Conservation (phyloP, 2,888 invertebrate genomes). For the Drosophila aldrichi region DNA sequence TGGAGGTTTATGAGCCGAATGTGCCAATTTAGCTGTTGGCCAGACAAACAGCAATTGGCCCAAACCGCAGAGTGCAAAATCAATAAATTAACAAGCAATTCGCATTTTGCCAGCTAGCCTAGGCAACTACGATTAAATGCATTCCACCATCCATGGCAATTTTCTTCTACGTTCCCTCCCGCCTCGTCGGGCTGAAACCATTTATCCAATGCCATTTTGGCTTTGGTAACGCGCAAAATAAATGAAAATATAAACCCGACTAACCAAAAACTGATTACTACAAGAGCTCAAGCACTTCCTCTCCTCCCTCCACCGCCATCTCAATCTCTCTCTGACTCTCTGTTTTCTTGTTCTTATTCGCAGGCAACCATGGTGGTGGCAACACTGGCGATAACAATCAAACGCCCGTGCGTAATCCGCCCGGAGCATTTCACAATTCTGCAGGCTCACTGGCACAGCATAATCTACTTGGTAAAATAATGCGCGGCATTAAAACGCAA, state of each 20-base stretch:
- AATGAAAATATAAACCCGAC: slow-evolving; percentile 78
- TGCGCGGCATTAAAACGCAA: slow-evolving; percentile 85
- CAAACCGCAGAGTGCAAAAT: slow-evolving; percentile 36
- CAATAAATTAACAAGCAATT: slow-evolving; percentile 44
- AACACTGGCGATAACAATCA: slow-evolving; percentile 84
- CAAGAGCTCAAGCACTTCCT: slow-evolving; percentile 38
- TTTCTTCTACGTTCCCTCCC: slow-evolving; percentile 36
- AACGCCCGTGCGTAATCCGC: slow-evolving; percentile 85
- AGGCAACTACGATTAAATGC: slow-evolving; percentile 62
- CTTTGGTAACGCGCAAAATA: slow-evolving; percentile 65
- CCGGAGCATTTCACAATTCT: slow-evolving; percentile 85
- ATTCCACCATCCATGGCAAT: slow-evolving; percentile 51
- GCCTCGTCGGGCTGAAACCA: slow-evolving; percentile 3
- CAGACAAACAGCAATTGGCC: slow-evolving; percentile 35
- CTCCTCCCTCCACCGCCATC: slow-evolving; percentile 1
- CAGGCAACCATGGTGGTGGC: slow-evolving; percentile 72
- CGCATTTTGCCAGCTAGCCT: background rate
- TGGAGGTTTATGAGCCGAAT: slow-evolving; percentile 9
- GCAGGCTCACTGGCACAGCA: slow-evolving; percentile 83
- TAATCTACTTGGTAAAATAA: slow-evolving; percentile 84
- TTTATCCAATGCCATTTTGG: slow-evolving; percentile 60
- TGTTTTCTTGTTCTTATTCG: slow-evolving; percentile 29
- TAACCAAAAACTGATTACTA: slow-evolving; percentile 78
- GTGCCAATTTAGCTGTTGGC: slow-evolving; percentile 4
- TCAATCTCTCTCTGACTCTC: slow-evolving; percentile 12